Evolutionary conservation across 2,113 vertebrate genomes (phyloP).

Genomic region (Mobula hypostoma): DNA sequence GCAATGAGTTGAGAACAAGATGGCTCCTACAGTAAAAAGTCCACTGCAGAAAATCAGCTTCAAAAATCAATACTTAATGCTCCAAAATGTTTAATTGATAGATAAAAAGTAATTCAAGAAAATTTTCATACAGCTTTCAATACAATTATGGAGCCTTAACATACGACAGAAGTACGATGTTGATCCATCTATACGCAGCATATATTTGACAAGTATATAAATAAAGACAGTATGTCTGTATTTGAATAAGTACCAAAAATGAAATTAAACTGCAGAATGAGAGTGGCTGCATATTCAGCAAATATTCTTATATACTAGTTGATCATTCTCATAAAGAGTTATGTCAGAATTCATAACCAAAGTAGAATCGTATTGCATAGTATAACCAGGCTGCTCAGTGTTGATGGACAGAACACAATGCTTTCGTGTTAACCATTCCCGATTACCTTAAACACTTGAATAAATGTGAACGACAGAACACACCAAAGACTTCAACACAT

Average conservation of each 20-base stretch:
- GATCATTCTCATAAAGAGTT: constrained; percentile 4
- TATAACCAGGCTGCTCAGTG: neutral
- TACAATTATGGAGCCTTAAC: neutral
- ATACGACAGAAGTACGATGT: neutral
- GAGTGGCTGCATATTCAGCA: neutral
- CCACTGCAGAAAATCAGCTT: neutral
- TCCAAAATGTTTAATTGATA: neutral
- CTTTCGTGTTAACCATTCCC: neutral
- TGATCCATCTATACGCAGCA: neutral
- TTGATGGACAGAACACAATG: neutral
- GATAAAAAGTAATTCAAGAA: neutral
- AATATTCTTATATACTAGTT: neutral
- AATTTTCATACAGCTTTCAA: neutral
- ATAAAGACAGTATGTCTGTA: neutral
- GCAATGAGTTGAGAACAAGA: constrained; percentile 27
- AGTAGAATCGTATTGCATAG: neutral
- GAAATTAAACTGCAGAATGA: neutral
- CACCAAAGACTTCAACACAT: neutral
- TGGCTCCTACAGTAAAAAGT: neutral
- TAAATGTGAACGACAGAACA: neutral
- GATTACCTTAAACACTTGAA: neutral
- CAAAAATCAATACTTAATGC: neutral
- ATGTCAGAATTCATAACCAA: neutral
- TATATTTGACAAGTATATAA: constrained; percentile 8
- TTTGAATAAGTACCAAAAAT: neutral